Percentiles rank a stretch among this genome's conserved stretches.
phyloP scores from a whole-genome alignment of 2,113 vertebrate species.

The Ciconia stormi region DNA sequence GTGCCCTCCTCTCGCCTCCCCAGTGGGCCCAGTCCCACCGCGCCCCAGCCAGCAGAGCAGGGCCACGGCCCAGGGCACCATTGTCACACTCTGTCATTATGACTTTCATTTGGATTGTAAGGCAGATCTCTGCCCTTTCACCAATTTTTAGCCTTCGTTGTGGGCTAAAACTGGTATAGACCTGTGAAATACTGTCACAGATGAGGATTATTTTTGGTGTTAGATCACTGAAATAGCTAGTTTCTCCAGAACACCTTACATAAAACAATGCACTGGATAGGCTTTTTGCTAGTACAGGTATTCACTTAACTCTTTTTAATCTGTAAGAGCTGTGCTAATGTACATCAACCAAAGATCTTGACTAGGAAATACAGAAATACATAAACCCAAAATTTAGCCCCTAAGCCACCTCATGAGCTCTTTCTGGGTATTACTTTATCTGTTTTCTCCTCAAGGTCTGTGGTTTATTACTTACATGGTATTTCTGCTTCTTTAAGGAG shows the following conservation, averaged over 20 bases:
- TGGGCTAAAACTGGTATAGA: neutral
- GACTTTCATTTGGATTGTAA: neutral
- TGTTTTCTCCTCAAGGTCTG: neutral
- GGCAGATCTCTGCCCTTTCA: neutral
- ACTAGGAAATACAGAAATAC: neutral
- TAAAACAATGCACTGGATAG: neutral
- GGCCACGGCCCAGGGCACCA: rapidly evolving
- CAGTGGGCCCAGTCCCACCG: rapidly evolving
- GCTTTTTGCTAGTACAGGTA: neutral
- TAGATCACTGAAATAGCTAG: neutral
- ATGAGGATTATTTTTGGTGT: neutral
- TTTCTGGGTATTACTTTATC: neutral
- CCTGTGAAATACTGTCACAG: neutral
- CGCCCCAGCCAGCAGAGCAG: rapidly evolving
- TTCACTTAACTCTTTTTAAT: neutral
- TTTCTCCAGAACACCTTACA: neutral
- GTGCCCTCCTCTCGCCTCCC: neutral
- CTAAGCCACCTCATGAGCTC: neutral
- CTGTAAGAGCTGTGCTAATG: neutral
- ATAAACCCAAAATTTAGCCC: neutral
- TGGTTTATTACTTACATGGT: neutral
- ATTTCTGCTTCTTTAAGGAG: neutral
- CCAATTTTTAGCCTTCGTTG: neutral
- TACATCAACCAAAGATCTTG: neutral
- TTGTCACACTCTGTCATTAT: neutral